A percentile compares a stretch with the other conserved stretches of the same genome.
Evolutionary conservation across 1,140 invertebrate genomes (phyloP).

Genomic region (Protaetia brevitarsis): DNA sequence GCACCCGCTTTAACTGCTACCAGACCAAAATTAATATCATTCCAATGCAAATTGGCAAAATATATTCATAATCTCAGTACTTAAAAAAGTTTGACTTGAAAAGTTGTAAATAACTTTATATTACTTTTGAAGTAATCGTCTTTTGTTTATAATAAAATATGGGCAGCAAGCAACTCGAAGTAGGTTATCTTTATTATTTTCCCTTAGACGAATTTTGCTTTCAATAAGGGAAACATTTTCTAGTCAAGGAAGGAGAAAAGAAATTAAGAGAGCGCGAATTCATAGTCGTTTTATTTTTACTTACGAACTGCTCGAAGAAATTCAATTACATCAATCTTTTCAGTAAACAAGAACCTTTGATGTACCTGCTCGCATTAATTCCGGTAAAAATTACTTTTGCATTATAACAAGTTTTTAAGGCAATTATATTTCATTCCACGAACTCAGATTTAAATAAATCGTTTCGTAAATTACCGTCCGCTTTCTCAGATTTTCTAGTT

Average conservation of each 20-base stretch:
- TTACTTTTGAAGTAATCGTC: too few relatives aligned
- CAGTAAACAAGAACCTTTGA: slow-evolving; percentile 34
- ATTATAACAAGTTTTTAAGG: slow-evolving; percentile 37
- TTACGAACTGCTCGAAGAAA: slow-evolving; percentile 28
- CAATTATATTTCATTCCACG: slow-evolving; percentile 26
- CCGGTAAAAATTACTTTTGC: slow-evolving; percentile 34
- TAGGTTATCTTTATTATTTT: too few relatives aligned
- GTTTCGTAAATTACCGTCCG: too few relatives aligned
- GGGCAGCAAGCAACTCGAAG: too few relatives aligned
- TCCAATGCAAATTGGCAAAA: too few relatives aligned
- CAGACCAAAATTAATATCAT: too few relatives aligned
- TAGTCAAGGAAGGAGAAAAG: not conserved
- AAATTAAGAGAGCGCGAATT: slow-evolving; percentile 14
- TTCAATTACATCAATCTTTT: slow-evolving; percentile 34
- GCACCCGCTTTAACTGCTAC: too few relatives aligned
- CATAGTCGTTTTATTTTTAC: slow-evolving; percentile 25
- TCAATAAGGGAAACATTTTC: not conserved
- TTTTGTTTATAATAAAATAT: too few relatives aligned
- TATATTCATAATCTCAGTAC: too few relatives aligned
- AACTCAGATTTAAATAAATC: slow-evolving; percentile 4
- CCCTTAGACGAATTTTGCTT: not conserved
- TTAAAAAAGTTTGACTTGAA: too few relatives aligned
- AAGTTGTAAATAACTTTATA: too few relatives aligned
- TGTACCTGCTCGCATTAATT: slow-evolving; percentile 24
- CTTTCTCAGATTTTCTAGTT: too few relatives aligned